Conservation (phyloP, 2,888 invertebrate species). For the Xestobium rufovillosum region DNA sequence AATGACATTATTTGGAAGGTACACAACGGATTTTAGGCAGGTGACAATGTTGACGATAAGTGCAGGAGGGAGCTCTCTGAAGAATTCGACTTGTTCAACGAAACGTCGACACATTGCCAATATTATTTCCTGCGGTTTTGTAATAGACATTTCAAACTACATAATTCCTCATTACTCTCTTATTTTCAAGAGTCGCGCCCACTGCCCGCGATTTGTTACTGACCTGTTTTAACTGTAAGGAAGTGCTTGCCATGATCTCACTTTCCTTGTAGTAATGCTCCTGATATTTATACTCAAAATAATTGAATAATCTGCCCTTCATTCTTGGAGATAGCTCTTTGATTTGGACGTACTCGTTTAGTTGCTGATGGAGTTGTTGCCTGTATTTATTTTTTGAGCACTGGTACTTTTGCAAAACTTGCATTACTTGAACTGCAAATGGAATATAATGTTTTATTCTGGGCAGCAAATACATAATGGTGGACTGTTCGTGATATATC, state of each 20-base stretch:
- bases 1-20: slow-evolving; percentile 39
- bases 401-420: slow-evolving; percentile 28
- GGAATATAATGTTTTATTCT: too few relatives aligned
- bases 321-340: slow-evolving; percentile 40
- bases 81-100: slow-evolving; percentile 37
- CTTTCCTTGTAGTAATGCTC: slow-evolving; percentile 39
- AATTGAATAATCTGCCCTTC: slow-evolving; percentile 36
- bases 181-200: too few relatives aligned
- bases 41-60: slow-evolving; percentile 33
- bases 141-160: too few relatives aligned
- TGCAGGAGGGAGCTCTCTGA: slow-evolving; percentile 35
- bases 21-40: slow-evolving; percentile 36
- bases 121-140: slow-evolving; percentile 40
- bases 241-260: slow-evolving; percentile 38
- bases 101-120: slow-evolving; percentile 36
- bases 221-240: slow-evolving; percentile 37
- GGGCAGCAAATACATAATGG: too few relatives aligned
- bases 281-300: slow-evolving; percentile 40
- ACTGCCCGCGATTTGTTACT: too few relatives aligned
- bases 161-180: too few relatives aligned
- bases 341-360: slow-evolving; percentile 41
- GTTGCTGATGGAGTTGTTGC: slow-evolving; percentile 35
- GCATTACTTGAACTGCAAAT: slow-evolving; percentile 28
- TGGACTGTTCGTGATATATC: too few relatives aligned
- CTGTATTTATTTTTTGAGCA: slow-evolving; percentile 29